A percentile compares a stretch with the other conserved stretches of the same genome.
phyloP scores from a whole-genome alignment of 2,113 vertebrate genomes.

The Pluvianellus socialis region DNA sequence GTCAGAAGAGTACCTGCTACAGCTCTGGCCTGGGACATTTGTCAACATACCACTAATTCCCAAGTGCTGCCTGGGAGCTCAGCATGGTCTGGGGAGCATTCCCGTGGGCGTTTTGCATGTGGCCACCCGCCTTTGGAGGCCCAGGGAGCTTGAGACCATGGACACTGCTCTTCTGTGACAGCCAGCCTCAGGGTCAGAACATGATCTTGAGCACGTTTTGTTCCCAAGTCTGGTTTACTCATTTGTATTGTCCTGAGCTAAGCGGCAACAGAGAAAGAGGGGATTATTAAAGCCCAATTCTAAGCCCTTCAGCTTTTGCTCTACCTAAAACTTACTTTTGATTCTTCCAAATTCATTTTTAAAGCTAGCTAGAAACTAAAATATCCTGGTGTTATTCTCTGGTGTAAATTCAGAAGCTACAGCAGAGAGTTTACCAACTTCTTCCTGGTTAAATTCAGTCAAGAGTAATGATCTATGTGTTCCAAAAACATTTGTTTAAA shows the following conservation, averaged over 20 bases:
- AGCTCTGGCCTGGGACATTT: not conserved
- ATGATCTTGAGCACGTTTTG: not conserved
- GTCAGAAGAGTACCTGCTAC: not conserved
- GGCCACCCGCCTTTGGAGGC: not conserved
- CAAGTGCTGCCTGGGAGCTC: not conserved
- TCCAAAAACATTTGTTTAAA: not conserved
- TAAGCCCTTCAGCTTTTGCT: not conserved
- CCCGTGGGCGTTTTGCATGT: fast-evolving
- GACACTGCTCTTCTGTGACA: not conserved
- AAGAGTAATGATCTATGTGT: not conserved
- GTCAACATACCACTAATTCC: not conserved
- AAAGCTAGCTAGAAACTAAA: not conserved
- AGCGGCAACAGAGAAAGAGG: not conserved
- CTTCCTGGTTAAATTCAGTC: not conserved
- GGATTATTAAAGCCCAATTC: not conserved
- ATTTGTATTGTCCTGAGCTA: not conserved
- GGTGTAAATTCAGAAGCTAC: not conserved
- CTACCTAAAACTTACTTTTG: not conserved
- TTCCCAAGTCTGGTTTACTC: not conserved
- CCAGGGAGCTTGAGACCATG: not conserved
- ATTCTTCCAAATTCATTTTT: not conserved
- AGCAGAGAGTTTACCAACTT: not conserved
- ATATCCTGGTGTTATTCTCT: not conserved
- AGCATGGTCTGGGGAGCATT: not conserved
- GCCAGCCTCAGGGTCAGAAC: not conserved